A percentile compares a stretch with the other conserved stretches of the same genome.
phyloP scores from a whole-genome alignment of 1,140 invertebrate genomes.

The Geopemphigus sp. region DNA sequence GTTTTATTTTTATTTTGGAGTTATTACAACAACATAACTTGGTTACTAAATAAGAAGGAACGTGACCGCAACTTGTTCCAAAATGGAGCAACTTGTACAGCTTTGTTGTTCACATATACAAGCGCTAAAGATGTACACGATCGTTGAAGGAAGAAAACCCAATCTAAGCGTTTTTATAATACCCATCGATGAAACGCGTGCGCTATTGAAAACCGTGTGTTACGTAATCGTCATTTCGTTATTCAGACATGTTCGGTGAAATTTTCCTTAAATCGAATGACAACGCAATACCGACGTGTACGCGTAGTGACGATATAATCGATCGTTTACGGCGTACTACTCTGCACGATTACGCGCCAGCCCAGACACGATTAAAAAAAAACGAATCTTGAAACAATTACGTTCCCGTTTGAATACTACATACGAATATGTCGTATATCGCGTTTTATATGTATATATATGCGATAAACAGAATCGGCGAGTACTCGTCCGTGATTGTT shows the following conservation, averaged over 20 bases:
- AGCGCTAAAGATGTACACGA: too few relatives aligned
- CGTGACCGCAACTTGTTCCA: too few relatives aligned
- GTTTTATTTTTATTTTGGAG: too few relatives aligned
- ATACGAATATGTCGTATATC: too few relatives aligned
- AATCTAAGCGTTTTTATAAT: too few relatives aligned
- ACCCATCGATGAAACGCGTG: too few relatives aligned
- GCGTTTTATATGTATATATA: too few relatives aligned
- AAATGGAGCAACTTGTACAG: too few relatives aligned
- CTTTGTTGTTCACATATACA: too few relatives aligned
- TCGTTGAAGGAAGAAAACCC: too few relatives aligned
- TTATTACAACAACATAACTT: too few relatives aligned
- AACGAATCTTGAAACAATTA: constrained; percentile 3
- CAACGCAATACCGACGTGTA: neutral
- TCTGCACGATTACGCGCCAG: neutral
- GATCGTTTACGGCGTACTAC: neutral
- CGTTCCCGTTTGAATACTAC: neutral
- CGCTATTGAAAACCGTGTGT: neutral
- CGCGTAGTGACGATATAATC: neutral
- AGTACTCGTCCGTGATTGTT: neutral
- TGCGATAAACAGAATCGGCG: neutral
- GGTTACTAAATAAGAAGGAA: too few relatives aligned
- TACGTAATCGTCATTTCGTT: neutral
- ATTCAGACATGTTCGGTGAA: neutral
- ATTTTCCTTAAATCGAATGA: neutral
- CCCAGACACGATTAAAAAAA: constrained; percentile 19